A percentile compares a stretch with the other conserved stretches of the same genome.
These are phyloP conservation scores for Halocynthia roretzi DNA, from an alignment of 23 tunicate genomes.

Conservation along the genomic window DNA sequence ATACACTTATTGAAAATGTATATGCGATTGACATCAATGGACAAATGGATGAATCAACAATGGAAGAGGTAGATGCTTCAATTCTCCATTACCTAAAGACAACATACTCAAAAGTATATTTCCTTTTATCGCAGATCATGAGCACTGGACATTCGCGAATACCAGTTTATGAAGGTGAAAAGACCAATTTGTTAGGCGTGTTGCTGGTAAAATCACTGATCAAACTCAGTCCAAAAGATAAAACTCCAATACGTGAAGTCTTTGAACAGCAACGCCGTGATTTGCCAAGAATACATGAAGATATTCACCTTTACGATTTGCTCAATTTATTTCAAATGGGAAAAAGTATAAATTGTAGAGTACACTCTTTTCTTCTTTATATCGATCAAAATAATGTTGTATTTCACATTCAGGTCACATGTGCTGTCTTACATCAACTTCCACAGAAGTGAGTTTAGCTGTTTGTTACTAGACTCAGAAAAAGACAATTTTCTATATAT, in stretches of 20 bases:
- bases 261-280: slow-evolving; percentile 55
- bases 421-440: slow-evolving; percentile 41
- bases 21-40: slow-evolving; percentile 50
- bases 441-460: background rate
- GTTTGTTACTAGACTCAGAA: no score
- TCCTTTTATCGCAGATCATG: background rate
- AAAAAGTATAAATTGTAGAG: slow-evolving; percentile 15
- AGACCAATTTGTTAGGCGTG: slow-evolving; percentile 53
- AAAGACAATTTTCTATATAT: no score
- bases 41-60: slow-evolving; percentile 51
- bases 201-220: slow-evolving; percentile 67
- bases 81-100: no score
- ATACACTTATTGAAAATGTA: slow-evolving; percentile 66
- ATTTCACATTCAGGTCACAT: slow-evolving; percentile 24
- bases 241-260: slow-evolving; percentile 37
- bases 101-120: no score
- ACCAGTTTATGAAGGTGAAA: slow-evolving; percentile 56
- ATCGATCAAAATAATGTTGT: no score
- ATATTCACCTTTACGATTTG: slow-evolving; percentile 40
- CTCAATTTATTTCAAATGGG: slow-evolving; percentile 75
- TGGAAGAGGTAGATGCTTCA: slow-evolving; percentile 37
- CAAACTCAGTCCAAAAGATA: slow-evolving; percentile 77
- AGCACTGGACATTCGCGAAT: slow-evolving; percentile 80
- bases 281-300: slow-evolving; percentile 35
- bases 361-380: no score